phyloP scores from a whole-genome alignment of 2,113 vertebrate species.

The Chloebia gouldiae region DNA sequence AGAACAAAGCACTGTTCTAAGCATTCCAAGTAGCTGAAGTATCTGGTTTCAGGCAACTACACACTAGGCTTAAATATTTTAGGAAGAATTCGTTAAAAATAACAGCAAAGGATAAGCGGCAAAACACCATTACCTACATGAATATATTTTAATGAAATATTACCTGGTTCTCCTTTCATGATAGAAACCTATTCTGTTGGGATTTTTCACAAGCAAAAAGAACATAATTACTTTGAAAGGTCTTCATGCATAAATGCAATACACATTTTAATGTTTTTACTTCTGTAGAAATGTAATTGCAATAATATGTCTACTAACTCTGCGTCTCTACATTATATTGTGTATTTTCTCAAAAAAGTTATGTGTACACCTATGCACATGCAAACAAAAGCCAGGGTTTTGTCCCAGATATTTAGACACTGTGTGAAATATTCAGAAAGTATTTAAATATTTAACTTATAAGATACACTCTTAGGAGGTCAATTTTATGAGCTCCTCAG shows the following conservation, averaged over 20 bases:
- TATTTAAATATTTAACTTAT: not conserved
- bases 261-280: constrained; percentile 17
- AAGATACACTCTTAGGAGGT: not conserved
- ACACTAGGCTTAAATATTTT: constrained; percentile 61
- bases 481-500: not conserved
- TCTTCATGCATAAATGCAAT: constrained; percentile 34
- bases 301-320: not conserved
- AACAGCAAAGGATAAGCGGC: constrained; percentile 52
- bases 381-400: not conserved
- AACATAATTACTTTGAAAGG: constrained; percentile 53
- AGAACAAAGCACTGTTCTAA: constrained; percentile 33
- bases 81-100: constrained; percentile 57
- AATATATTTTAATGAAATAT: constrained; percentile 59
- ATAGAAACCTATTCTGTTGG: constrained; percentile 37
- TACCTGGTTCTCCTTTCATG: constrained; percentile 1
- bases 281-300: constrained; percentile 35
- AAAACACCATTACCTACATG: constrained; percentile 55
- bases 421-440: not conserved
- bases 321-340: not conserved
- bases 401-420: not conserved
- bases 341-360: not conserved
- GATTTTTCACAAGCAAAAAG: constrained; percentile 31
- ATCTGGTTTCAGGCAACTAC: constrained; percentile 49
- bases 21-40: constrained; percentile 20
- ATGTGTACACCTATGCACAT: no score